phyloP scores from a whole-genome alignment of 2,888 invertebrate species.

The Tipula lateralis region DNA sequence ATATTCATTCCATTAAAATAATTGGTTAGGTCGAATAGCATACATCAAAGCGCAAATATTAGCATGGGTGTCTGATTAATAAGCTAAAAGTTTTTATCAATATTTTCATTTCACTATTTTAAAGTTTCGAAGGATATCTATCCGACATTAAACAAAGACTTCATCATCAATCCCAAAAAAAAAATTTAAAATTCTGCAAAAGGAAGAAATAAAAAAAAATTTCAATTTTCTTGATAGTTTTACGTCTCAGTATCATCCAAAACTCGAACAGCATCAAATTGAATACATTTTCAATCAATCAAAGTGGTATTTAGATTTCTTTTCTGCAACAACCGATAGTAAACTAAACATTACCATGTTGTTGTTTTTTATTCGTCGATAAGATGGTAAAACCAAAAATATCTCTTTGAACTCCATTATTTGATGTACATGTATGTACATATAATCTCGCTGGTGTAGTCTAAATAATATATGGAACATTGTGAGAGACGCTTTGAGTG shows the following conservation, averaged over 20 bases:
- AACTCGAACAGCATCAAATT: neutral
- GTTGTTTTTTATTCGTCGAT: neutral
- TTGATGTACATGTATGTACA: neutral
- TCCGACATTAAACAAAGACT: neutral
- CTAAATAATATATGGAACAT: neutral
- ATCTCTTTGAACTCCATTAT: constrained; percentile 24
- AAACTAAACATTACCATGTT: neutral
- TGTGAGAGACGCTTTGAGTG: neutral
- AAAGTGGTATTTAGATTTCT: constrained; percentile 27
- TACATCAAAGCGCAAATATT: neutral
- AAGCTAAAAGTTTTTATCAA: neutral
- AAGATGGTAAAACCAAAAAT: neutral
- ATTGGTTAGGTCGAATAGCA: neutral
- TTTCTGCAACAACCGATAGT: neutral
- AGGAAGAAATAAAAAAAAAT: neutral
- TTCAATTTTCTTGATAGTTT: constrained; percentile 8
- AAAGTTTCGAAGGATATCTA: neutral
- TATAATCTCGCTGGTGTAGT: neutral
- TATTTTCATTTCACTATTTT: neutral
- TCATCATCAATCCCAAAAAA: neutral
- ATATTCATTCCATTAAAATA: neutral
- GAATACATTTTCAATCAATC: constrained; percentile 28
- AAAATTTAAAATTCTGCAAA: neutral
- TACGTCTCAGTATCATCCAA: neutral
- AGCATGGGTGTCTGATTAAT: neutral